Evolutionary conservation across 2,797 vertebrate species (phyloP).

Genomic region (Tokudaia muenninki): DNA sequence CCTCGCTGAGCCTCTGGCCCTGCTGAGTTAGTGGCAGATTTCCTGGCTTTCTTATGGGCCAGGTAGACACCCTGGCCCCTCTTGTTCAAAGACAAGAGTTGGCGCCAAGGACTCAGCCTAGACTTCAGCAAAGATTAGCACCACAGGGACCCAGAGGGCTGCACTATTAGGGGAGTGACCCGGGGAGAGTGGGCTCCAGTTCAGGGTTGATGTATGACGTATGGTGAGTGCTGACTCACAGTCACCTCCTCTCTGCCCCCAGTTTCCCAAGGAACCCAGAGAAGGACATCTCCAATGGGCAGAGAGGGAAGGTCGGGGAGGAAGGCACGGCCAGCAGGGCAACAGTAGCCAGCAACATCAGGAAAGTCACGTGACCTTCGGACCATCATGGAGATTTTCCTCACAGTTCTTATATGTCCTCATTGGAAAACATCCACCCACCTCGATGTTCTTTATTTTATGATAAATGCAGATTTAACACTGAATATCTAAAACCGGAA

Average conservation of each 20-base stretch:
- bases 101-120: neutral
- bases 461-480: neutral
- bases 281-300: neutral
- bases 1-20: neutral
- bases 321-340: neutral
- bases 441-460: neutral
- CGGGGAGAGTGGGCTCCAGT: neutral
- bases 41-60: neutral
- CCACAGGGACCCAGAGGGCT: neutral
- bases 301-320: neutral
- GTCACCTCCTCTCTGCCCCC: neutral
- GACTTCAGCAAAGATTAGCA: neutral
- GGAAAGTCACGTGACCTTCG: neutral
- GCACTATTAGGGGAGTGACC: neutral
- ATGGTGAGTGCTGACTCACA: too few relatives aligned
- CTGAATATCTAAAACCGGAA: neutral
- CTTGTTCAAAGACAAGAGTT: neutral
- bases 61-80: neutral
- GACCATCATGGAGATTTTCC: neutral
- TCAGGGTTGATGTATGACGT: neutral
- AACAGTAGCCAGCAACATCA: neutral
- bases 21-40: neutral
- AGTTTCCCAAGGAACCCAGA: neutral
- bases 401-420: neutral
- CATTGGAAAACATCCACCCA: neutral